Evolutionary conservation across 1,140 invertebrate genomes (phyloP), one percentile per base, ranked within the genome.

Genomic region (Homarus americanus): DNA sequence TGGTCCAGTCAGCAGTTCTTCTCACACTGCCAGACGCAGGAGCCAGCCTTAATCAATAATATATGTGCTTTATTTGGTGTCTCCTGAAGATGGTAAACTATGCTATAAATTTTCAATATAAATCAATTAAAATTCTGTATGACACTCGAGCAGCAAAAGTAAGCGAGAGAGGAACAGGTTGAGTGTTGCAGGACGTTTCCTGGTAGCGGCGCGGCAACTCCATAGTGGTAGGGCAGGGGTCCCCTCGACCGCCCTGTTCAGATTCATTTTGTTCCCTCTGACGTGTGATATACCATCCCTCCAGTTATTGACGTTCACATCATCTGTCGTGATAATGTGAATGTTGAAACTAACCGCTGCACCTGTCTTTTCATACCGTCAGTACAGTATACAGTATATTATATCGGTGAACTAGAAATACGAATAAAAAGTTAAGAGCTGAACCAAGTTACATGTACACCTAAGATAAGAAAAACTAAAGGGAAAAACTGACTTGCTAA

Each of bases 1-100:
- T 49, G 44, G 76, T 32, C 76, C 76, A 49, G 24, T 79, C 76
- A 79, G 76, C 76, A 28, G 76, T 41, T 79, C 28, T 28, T 9
- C 24, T 36, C 17, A 4, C 40, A 15, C 38, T 79, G 76, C 76
- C 76, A 79, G 40, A 32, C 76, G 76, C 32, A 79, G 32, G 63
- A 69, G 24, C 63, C 5, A 32, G 2, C 28, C n/a, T 9, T 69
- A 69, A 69, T 69, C 63, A 69, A 69, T 69, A 69, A 69, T 32
- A 69, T 69, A 69, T 32, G 24, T 58, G 15, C 53, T 24, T 58
- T 7, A 32, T 32, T 32, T 5, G 28, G 17, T 32, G 5, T 32
- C 63, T 69, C 32, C 5, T 32, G 32, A 7, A 28, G n/a, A 2
- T 32, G n/a, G 5, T 69, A 69, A 28, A 3, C 28, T 28, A 69